Base-by-base conservation (phyloP, 2,113 vertebrate species). In the Gnathonemus longibarbis region DNA sequence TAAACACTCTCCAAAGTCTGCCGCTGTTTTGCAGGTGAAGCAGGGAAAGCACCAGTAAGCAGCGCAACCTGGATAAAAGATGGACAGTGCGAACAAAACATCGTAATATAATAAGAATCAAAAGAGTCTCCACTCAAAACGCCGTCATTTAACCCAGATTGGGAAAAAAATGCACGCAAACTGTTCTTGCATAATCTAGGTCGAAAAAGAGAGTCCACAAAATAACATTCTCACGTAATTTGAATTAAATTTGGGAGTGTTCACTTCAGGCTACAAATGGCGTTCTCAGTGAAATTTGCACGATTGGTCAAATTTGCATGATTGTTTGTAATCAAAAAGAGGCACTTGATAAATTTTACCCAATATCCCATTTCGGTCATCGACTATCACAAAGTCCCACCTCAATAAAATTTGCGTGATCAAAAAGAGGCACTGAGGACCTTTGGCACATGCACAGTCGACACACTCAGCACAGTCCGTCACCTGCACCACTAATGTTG, bases 31-130 rank as follows among this genome's bases (percentile, higher is more conserved):
- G 49, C 93, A 94, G 90, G 90, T 87, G 39, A 95, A 93, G 42
- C 92, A 92, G 0, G 90, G 89, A 21, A 92, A 91, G 31, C 92
- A 94, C 91, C 91, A 93, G 21, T 53, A 88, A 1, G 90, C 91
- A 84, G 90, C 93, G 10, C 92, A 94, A 48, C 93, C 96, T 94
- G 89, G 3, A 85, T 9, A 89, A 56, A 84, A 39, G 83, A 74
- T 31, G 21, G 4, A 74, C 10, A 35, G 27, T 4, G 13, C 77
- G 2, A 9, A 84, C 15, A 17, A 84, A 21, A 84, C 42, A 21
- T 24, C 3, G 21, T 35, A 13, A 83, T 83, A 83, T 39, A 89
- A 49, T 5, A 19, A 53, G 86, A 31, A 56, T 46, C 53, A 58
- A 62, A 1, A 3, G 39, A 19, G 27, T 9, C 9, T 27, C 1